These are phyloP conservation scores for Pluvialis apricaria DNA, from an alignment of 2,113 vertebrate species.

Conservation along the genomic window DNA sequence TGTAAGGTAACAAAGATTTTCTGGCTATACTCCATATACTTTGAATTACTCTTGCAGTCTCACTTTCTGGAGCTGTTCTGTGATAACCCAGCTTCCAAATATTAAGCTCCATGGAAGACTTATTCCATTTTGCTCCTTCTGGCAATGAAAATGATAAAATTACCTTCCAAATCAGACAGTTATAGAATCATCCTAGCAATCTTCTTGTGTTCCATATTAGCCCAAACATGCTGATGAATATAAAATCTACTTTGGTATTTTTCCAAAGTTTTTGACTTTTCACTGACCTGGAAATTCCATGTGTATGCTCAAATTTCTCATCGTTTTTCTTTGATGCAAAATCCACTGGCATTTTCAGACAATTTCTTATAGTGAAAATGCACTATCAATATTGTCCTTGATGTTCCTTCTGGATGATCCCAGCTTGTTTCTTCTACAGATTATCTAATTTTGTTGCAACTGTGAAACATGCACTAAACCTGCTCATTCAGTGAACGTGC, in stretches of 20 bases:
- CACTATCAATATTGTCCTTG: neutral
- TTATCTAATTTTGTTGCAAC: neutral
- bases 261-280: neutral
- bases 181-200: neutral
- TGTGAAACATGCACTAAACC: neutral
- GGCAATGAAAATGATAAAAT: neutral
- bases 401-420: neutral
- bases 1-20: neutral
- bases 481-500: neutral
- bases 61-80: neutral
- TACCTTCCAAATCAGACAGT: neutral
- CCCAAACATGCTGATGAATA: neutral
- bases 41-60: neutral
- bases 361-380: neutral
- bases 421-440: neutral
- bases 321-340: neutral
- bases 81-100: neutral
- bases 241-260: neutral
- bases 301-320: neutral
- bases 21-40: neutral
- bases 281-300: neutral
- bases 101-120: neutral
- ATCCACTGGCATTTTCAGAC: neutral
- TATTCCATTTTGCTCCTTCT: neutral
- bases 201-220: neutral